Conservation (phyloP, 2,888 invertebrate species). For the Hydraecia micacea region DNA sequence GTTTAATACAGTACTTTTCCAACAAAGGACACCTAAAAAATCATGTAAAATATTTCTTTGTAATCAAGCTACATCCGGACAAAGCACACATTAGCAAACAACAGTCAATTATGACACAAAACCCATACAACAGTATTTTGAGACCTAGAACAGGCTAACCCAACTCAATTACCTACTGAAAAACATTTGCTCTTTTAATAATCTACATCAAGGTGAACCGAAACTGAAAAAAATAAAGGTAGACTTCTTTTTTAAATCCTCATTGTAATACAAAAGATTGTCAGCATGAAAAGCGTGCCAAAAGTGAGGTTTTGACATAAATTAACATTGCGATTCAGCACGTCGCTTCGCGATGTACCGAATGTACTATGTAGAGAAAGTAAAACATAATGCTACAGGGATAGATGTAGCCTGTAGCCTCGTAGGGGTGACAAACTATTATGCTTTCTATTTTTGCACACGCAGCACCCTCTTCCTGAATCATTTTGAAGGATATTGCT, state of each 20-base stretch:
- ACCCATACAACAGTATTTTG: background rate
- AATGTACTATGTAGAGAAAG: slow-evolving; percentile 60
- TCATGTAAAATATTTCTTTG: background rate
- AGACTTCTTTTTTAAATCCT: slow-evolving; percentile 26
- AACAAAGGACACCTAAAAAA: background rate
- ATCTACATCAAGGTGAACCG: slow-evolving; percentile 9
- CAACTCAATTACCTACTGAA: slow-evolving; percentile 22
- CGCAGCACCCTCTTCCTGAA: background rate
- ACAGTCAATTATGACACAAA: background rate
- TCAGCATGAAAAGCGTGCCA: slow-evolving; percentile 43
- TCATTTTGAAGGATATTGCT: background rate
- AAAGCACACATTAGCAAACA: background rate
- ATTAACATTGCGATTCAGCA: slow-evolving; percentile 58
- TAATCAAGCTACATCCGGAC: background rate
- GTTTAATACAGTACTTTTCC: background rate
- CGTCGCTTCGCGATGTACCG: slow-evolving; percentile 41
- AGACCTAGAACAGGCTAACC: background rate
- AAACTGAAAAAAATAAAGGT: slow-evolving; percentile 21
- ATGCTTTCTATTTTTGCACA: background rate
- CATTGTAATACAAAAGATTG: slow-evolving; percentile 52
- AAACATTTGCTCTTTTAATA: slow-evolving; percentile 34
- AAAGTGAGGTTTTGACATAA: slow-evolving; percentile 55
- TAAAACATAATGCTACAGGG: slow-evolving; percentile 45
- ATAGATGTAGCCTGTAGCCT: slow-evolving; percentile 5
- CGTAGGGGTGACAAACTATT: slow-evolving; percentile 53